phyloP scores from a whole-genome alignment of 2,888 invertebrate genomes.

The Hydraecia micacea region DNA sequence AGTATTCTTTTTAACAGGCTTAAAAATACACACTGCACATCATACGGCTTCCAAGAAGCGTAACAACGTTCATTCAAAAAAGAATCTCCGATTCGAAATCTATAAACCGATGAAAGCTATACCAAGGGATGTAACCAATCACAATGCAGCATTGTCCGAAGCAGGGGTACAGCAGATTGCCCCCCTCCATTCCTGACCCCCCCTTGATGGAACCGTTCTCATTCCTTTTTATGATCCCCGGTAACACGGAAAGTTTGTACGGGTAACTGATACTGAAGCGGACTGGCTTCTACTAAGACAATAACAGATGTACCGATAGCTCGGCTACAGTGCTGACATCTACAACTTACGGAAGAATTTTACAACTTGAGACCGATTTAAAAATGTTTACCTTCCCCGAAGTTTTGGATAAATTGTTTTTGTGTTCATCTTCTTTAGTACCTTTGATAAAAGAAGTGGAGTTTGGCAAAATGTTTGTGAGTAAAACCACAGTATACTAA shows the following conservation, averaged over 20 bases:
- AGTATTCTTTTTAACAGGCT: no score
- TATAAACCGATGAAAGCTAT: background rate
- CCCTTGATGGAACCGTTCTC: slow-evolving; percentile 44
- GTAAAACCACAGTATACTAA: background rate
- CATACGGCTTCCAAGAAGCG: background rate
- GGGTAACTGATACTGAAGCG: slow-evolving; percentile 47
- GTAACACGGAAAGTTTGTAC: slow-evolving; percentile 67
- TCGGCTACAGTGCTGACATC: slow-evolving; percentile 44
- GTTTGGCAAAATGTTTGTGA: background rate
- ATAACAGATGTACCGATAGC: slow-evolving; percentile 56
- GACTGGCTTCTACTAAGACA: slow-evolving; percentile 48
- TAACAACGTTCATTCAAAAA: background rate
- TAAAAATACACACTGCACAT: no score
- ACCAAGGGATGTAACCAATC: slow-evolving; percentile 17
- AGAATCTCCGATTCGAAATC: background rate
- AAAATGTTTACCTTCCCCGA: slow-evolving; percentile 36
- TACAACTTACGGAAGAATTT: slow-evolving; percentile 37
- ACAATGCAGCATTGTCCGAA: slow-evolving; percentile 9
- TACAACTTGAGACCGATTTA: slow-evolving; percentile 32
- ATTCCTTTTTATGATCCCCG: slow-evolving; percentile 67
- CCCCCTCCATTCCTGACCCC: background rate
- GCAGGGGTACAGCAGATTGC: slow-evolving; percentile 4
- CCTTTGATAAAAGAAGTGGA: background rate
- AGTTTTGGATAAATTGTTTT: slow-evolving; percentile 43
- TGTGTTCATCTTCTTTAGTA: background rate